Conservation (phyloP, 2,113 vertebrate species). For the Microtus oregoni region DNA sequence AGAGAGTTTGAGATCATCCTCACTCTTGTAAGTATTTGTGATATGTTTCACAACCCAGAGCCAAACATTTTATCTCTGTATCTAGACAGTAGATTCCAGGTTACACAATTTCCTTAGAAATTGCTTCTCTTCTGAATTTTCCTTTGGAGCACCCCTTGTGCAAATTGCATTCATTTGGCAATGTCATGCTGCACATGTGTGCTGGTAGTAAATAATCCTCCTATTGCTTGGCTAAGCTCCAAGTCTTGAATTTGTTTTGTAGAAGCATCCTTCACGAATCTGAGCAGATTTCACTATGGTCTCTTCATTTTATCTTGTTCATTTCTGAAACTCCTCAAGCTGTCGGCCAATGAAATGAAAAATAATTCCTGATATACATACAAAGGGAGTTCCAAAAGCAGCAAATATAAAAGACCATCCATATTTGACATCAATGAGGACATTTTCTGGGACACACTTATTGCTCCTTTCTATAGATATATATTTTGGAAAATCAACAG, state of each 20-base stretch:
- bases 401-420: conserved; percentile 94
- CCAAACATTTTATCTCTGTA: background rate
- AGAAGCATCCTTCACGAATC: background rate
- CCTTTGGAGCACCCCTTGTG: background rate
- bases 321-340: conserved; percentile 81
- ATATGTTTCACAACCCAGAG: conserved; percentile 31
- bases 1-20: background rate
- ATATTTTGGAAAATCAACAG: conserved; percentile 90
- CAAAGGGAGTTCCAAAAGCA: conserved; percentile 88
- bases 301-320: background rate
- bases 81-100: background rate
- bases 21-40: conserved; percentile 18
- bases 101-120: background rate
- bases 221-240: background rate
- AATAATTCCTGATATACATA: conserved; percentile 88
- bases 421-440: conserved; percentile 85
- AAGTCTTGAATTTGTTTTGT: background rate
- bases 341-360: conserved; percentile 89
- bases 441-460: conserved; percentile 77
- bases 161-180: background rate
- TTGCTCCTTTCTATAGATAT: conserved; percentile 90
- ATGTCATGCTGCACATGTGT: background rate
- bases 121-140: background rate
- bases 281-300: background rate
- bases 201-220: background rate